Conservation (phyloP, 2,888 invertebrate genomes). For the Hydraecia micacea region DNA sequence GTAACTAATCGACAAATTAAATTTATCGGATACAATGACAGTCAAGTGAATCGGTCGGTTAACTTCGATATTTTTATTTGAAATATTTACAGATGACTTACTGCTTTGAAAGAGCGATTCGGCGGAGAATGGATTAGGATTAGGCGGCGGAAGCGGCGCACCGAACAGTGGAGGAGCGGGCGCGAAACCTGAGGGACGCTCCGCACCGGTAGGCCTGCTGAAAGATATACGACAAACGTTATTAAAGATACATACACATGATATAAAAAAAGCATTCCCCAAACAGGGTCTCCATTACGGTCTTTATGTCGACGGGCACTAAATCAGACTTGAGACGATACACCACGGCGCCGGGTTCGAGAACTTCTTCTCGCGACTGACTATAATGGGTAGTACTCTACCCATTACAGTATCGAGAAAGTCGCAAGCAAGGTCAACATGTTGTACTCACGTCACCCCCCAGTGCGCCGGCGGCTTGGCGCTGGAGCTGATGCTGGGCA, state of each 20-base stretch:
- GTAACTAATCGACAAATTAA: slow-evolving; percentile 4
- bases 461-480: slow-evolving; percentile 89
- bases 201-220: slow-evolving; percentile 87
- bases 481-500: slow-evolving; percentile 87
- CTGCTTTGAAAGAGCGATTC: slow-evolving; percentile 96
- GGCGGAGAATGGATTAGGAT: slow-evolving; percentile 96
- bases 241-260: slow-evolving; percentile 1
- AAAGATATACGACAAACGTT: slow-evolving; percentile 22
- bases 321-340: not conserved
- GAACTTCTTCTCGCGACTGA: too few relatives aligned
- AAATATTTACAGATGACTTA: slow-evolving; percentile 84
- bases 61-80: not conserved
- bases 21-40: slow-evolving; percentile 5
- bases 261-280: not conserved
- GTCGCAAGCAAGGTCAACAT: not conserved
- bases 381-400: not conserved
- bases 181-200: slow-evolving; percentile 90
- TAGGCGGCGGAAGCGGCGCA: slow-evolving; percentile 91
- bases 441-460: slow-evolving; percentile 88
- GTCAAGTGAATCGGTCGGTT: not conserved
- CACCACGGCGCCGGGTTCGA: not conserved
- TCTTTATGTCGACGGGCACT: not conserved
- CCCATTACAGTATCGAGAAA: not conserved
- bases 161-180: slow-evolving; percentile 93
- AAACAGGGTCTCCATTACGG: not conserved